phyloP scores from a whole-genome alignment of 2,113 vertebrate genomes.

The Sula dactylatra region DNA sequence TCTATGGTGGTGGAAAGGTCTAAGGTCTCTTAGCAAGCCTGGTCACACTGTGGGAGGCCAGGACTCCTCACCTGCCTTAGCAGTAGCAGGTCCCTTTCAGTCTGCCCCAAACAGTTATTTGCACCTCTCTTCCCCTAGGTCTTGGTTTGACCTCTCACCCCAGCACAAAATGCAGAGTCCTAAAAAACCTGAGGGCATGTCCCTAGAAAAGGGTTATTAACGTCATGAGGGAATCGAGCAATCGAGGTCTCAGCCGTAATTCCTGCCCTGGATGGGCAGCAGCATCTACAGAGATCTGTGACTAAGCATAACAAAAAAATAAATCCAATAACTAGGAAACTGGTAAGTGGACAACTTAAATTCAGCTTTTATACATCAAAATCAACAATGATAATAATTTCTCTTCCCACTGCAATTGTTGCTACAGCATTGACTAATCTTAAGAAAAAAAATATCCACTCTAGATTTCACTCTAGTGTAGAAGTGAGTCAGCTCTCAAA shows the following conservation, averaged over 20 bases:
- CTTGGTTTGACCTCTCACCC: background rate
- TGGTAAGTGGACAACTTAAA: conserved; percentile 8
- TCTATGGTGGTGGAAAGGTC: background rate
- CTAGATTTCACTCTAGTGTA: conserved; percentile 9
- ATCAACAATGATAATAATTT: background rate
- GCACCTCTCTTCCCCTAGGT: background rate
- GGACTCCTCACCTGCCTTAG: background rate
- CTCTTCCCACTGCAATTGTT: background rate
- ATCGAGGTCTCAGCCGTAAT: background rate
- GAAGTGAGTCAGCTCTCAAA: conserved; percentile 46
- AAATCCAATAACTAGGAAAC: background rate
- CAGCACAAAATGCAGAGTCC: background rate
- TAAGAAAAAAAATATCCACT: background rate
- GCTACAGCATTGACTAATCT: background rate
- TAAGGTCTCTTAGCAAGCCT: background rate
- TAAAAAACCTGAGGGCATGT: background rate
- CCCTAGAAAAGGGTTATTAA: background rate
- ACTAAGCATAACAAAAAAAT: background rate
- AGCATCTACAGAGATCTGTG: background rate
- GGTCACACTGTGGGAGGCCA: background rate
- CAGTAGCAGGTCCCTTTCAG: background rate
- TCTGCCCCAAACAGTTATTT: background rate
- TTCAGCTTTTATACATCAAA: conserved; percentile 13
- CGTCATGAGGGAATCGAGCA: background rate
- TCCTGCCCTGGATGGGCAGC: background rate